Percentiles rank a stretch among this genome's conserved stretches.
phyloP scores from a whole-genome alignment of 2,113 vertebrate genomes.

The Microcebus murinus region DNA sequence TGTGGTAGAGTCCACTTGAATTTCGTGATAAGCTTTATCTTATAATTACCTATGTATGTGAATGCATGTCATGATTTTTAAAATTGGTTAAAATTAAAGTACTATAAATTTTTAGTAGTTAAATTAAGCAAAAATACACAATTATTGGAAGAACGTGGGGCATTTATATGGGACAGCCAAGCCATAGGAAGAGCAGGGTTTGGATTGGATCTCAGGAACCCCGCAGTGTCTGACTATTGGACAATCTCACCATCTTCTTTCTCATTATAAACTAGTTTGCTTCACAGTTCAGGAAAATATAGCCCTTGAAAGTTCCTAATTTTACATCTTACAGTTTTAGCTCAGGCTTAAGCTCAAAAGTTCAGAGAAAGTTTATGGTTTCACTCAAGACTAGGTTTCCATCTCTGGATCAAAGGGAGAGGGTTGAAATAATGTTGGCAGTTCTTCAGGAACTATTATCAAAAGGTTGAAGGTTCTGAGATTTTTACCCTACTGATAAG shows the following conservation, averaged over 20 bases:
- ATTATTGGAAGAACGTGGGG: neutral
- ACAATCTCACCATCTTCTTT: neutral
- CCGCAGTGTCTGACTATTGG: neutral
- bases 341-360: neutral
- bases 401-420: neutral
- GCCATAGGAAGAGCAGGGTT: too few species aligned
- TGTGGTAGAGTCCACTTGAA: too few species aligned
- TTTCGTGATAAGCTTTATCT: neutral
- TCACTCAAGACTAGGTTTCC: neutral
- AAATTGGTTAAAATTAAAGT: neutral
- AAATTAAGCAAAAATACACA: neutral
- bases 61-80: neutral
- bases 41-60: neutral
- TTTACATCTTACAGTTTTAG: neutral
- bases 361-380: neutral
- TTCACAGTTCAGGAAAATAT: neutral
- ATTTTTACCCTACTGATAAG: neutral
- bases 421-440: neutral
- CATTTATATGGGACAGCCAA: neutral
- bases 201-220: neutral
- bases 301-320: neutral
- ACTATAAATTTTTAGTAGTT: neutral
- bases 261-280: neutral
- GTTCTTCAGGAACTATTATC: neutral
- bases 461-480: neutral